Evolutionary conservation across 2,888 invertebrate genomes (phyloP).

Genomic region (Nudaria mundana): DNA sequence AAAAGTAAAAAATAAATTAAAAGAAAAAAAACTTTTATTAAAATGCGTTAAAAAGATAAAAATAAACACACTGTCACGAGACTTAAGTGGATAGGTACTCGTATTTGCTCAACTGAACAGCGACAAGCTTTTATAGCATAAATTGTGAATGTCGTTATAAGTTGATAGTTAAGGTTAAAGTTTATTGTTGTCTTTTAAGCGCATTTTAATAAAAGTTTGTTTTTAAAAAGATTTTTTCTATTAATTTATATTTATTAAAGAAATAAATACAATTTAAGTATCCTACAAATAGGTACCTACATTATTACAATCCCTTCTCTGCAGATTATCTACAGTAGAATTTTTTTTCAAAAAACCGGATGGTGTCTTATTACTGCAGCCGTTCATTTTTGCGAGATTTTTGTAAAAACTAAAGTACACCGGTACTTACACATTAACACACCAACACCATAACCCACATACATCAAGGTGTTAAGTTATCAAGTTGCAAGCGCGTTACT

Average conservation of each 20-base stretch:
- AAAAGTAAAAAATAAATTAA: too few species aligned
- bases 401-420: slow-evolving; percentile 57
- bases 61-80: too few species aligned
- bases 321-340: slow-evolving; percentile 25
- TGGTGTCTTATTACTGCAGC: slow-evolving; percentile 68
- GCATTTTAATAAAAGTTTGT: too few species aligned
- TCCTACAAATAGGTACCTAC: neutral
- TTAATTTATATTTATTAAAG: neutral
- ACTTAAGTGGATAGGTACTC: too few species aligned
- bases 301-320: slow-evolving; percentile 14
- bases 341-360: slow-evolving; percentile 47
- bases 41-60: too few species aligned
- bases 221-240: too few species aligned
- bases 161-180: too few species aligned
- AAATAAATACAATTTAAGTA: neutral
- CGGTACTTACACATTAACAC: slow-evolving; percentile 43
- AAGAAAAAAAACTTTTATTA: too few species aligned
- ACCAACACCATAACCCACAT: slow-evolving; percentile 75
- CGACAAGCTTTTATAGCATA: too few species aligned
- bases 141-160: too few species aligned
- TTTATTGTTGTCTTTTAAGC: too few species aligned
- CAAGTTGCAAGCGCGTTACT: slow-evolving; percentile 73
- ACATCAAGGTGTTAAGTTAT: slow-evolving; percentile 77
- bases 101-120: too few species aligned
- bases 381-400: slow-evolving; percentile 63